Evolutionary conservation across 37 sponge, comb jelly and placozoan species (phyloP), one percentile per base, ranked within the genome.

Genomic region (Chondrilla cf. caribensis): DNA sequence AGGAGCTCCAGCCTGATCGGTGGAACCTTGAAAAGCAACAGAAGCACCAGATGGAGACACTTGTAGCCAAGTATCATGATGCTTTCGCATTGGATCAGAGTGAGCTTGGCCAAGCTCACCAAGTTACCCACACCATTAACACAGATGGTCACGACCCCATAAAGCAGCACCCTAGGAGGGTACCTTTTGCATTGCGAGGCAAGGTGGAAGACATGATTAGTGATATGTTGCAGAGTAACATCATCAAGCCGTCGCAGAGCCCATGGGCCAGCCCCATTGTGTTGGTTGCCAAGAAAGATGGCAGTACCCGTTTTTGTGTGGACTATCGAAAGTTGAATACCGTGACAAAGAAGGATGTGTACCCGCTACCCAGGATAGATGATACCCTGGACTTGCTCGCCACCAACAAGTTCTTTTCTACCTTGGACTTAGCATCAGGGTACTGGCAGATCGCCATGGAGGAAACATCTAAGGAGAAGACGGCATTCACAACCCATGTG

Each of bases 241-340:
- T 90, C 0, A 90, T 86, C 21, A 37, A 62, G 18, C 87, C 76
- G 0, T 86, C 86, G 0, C 57, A 32, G 17, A 82, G 84, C 58
- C 83, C 87, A 8, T 90, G 87, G 84, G 81, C 87, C 17, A 65
- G 82, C 47, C 86, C 86, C 0, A 51, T 90, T 29, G 81, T 86
- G 9, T 33, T 86, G 41, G 87, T 86, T 0, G 70, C 58, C 31
- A 90, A 90, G 70, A 80, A 78, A 41, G 84, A 82, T 77, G 85
- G 85, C 39, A 33, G 64, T 3, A 38, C 47, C 2, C 79, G 87
- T n/a, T 90, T 90, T 43, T 86, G 86, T 40, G 87, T 90, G 5
- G 91, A 90, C 64, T 90, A 90, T 55, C 65, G 87, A 0, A 41
- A 51, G 35, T 81, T 90, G 25, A 90, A 89, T 62, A 54, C 72